A percentile compares a stretch with the other conserved stretches of the same genome.
phyloP scores from a whole-genome alignment of 2,888 invertebrate species.

The Chrysolina oricalcia region DNA sequence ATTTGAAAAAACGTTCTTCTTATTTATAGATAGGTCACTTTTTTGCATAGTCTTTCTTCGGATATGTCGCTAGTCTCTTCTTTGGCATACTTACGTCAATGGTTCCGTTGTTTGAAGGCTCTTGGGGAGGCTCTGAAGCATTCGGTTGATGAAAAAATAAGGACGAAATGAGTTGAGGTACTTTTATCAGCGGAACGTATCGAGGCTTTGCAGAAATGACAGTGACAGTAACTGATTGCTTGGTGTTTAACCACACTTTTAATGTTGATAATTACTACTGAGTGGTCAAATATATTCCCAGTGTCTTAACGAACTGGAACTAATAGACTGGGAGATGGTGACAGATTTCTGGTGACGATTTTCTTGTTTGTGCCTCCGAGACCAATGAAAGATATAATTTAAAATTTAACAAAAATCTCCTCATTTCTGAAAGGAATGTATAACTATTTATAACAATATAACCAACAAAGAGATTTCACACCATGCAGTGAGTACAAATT shows the following conservation, averaged over 20 bases:
- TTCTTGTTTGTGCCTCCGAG: too few species aligned
- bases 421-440: too few species aligned
- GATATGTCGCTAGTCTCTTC: conserved; percentile 16
- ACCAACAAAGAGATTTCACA: too few species aligned
- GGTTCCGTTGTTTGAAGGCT: not conserved
- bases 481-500: too few species aligned
- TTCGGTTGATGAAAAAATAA: not conserved
- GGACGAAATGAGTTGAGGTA: not conserved
- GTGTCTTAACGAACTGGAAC: too few species aligned
- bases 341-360: too few species aligned
- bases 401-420: too few species aligned
- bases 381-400: too few species aligned
- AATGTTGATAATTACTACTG: not conserved
- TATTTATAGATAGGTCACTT: conserved; percentile 36
- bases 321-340: too few species aligned
- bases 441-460: too few species aligned
- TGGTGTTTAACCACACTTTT: conserved; percentile 22
- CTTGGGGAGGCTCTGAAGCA: not conserved
- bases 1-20: conserved; percentile 43
- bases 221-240: not conserved
- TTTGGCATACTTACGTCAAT: conserved; percentile 37
- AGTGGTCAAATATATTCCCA: not conserved
- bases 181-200: not conserved
- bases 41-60: conserved; percentile 40
- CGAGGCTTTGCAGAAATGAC: conserved; percentile 9